Evolutionary conservation across 2,797 vertebrate genomes (phyloP).

Genomic region (Mormyrus proboscirostris): DNA sequence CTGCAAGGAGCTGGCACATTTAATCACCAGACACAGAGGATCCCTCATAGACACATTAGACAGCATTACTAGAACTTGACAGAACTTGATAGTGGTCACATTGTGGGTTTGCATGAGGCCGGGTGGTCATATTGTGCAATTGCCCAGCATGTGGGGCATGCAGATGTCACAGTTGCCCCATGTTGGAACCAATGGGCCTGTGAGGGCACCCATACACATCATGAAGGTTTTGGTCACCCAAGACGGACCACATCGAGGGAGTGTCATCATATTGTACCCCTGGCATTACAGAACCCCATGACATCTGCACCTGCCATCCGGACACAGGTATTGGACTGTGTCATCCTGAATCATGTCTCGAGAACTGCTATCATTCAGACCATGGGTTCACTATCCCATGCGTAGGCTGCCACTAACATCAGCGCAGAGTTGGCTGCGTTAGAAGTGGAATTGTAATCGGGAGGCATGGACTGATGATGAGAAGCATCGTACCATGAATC

Average conservation of each 20-base stretch:
- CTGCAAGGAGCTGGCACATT: background rate
- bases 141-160: background rate
- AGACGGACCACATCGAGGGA: background rate
- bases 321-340: background rate
- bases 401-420: background rate
- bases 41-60: background rate
- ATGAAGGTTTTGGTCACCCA: background rate
- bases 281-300: background rate
- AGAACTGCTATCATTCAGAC: background rate
- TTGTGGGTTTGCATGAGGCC: background rate
- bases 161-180: background rate
- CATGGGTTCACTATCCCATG: background rate
- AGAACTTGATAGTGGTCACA: background rate
- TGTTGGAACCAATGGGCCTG: background rate
- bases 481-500: background rate
- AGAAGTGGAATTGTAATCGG: background rate
- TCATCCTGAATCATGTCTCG: background rate
- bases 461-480: background rate
- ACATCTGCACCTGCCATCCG: background rate
- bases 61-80: background rate
- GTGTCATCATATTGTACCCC: background rate
- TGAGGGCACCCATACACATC: background rate
- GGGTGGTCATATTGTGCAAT: background rate
- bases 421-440: background rate
- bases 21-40: background rate